phyloP scores from a whole-genome alignment of 2,888 invertebrate species.

The Cosmorhoe ocellata region DNA sequence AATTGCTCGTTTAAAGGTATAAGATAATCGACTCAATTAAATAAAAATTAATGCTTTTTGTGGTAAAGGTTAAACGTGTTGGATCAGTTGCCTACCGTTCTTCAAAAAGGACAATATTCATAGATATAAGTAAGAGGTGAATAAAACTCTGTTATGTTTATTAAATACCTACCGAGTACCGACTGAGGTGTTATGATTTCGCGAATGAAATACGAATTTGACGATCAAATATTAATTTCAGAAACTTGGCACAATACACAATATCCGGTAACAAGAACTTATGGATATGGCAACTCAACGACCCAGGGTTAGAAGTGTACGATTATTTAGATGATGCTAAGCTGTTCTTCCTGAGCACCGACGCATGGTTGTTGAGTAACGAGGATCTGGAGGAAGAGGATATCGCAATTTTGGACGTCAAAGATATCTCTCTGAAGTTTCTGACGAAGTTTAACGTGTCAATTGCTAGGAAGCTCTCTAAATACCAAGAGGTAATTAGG shows the following conservation, averaged over 20 bases:
- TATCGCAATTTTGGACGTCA: slow-evolving; percentile 62
- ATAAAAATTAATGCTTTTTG: too few species aligned
- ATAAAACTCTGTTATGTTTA: too few species aligned
- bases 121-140: too few species aligned
- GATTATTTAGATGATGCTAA: slow-evolving; percentile 63
- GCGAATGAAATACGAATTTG: too few species aligned
- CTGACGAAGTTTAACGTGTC: slow-evolving; percentile 85
- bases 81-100: too few species aligned
- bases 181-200: too few species aligned
- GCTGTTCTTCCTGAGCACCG: slow-evolving; percentile 58
- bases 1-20: too few species aligned
- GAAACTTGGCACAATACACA: slow-evolving; percentile 57
- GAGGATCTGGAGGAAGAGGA: slow-evolving; percentile 52
- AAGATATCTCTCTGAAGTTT: slow-evolving; percentile 65
- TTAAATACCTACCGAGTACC: too few species aligned
- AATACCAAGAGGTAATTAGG: slow-evolving; percentile 86
- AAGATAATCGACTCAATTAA: too few species aligned
- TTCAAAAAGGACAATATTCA: too few species aligned
- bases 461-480: slow-evolving; percentile 83
- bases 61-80: too few species aligned
- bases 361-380: slow-evolving; percentile 57
- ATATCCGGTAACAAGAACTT: slow-evolving; percentile 54
- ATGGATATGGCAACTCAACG: slow-evolving; percentile 74
- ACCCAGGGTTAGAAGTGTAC: slow-evolving; percentile 66
- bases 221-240: slow-evolving; percentile 39